Percentiles rank a stretch among this genome's conserved stretches.
Conservation (phyloP, 23 tunicate species). For the Ciona savignyi region DNA sequence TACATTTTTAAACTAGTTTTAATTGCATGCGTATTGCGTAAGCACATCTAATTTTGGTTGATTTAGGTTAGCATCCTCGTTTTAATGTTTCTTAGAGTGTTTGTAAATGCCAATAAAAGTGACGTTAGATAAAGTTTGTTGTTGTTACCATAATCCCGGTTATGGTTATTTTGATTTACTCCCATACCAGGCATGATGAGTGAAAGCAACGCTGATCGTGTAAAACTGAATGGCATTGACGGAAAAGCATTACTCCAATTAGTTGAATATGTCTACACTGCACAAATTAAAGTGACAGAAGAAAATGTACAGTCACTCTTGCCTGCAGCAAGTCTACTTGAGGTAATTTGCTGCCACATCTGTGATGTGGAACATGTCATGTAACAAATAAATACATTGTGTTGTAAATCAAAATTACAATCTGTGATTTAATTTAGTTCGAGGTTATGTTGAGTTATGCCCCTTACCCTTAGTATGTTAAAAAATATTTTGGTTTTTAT, state of each 20-base stretch:
- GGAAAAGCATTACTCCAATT: constrained; percentile 75
- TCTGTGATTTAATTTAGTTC: no score
- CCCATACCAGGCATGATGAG: constrained; percentile 73
- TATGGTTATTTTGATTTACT: not conserved
- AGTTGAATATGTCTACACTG: constrained; percentile 94
- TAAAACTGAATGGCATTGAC: constrained; percentile 76
- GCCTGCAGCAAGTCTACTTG: constrained; percentile 94
- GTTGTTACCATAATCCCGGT: no score
- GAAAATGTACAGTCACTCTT: constrained; percentile 94
- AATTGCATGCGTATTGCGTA: no score
- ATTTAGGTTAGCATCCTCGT: not conserved
- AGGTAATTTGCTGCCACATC: constrained; percentile 38
- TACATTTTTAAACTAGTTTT: no score
- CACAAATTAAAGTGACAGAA: constrained; percentile 95
- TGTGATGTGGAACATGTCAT: no score
- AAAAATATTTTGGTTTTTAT: no score
- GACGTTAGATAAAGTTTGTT: no score
- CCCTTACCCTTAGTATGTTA: no score
- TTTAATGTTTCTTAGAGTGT: not conserved
- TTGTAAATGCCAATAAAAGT: no score
- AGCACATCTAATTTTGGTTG: not conserved
- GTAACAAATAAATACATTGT: not conserved
- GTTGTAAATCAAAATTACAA: no score
- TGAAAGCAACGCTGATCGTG: constrained; percentile 83
- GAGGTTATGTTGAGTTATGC: no score